These are phyloP conservation scores for Casuarius casuarius DNA, from an alignment of 2,113 vertebrate genomes.

Conservation along the genomic window DNA sequence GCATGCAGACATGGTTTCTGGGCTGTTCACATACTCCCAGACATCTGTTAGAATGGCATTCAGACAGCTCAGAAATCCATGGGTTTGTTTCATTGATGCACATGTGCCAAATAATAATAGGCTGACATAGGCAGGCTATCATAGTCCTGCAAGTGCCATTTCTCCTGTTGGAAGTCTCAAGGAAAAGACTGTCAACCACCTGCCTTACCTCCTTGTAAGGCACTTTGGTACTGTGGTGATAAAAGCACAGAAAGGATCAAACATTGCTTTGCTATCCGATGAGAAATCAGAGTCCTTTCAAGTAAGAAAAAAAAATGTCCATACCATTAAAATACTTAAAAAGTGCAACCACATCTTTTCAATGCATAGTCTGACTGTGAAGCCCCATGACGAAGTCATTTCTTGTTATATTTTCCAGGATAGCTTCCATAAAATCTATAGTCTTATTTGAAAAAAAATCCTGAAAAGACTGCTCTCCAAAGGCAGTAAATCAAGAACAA, in stretches of 20 bases:
- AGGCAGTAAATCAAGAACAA: background rate
- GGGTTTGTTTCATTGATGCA: background rate
- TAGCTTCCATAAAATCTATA: background rate
- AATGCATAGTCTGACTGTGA: background rate
- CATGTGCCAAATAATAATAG: background rate
- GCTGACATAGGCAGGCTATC: background rate
- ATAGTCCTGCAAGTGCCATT: background rate
- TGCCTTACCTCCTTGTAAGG: background rate
- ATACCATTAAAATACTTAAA: background rate
- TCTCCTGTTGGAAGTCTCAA: background rate
- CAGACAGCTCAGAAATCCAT: background rate
- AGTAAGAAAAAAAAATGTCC: background rate
- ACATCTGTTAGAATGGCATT: constrained; percentile 38
- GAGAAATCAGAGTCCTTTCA: background rate
- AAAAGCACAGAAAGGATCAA: background rate
- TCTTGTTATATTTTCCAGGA: background rate
- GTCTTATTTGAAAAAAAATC: background rate
- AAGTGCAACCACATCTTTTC: background rate
- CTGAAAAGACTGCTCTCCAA: background rate
- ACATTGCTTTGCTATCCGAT: background rate
- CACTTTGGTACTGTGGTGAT: background rate
- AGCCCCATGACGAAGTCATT: background rate
- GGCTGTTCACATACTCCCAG: background rate
- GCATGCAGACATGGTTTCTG: background rate
- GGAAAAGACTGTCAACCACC: background rate